These are phyloP conservation scores for Phoenicopterus ruber DNA, from an alignment of 2,113 vertebrate genomes.

Conservation along the genomic window DNA sequence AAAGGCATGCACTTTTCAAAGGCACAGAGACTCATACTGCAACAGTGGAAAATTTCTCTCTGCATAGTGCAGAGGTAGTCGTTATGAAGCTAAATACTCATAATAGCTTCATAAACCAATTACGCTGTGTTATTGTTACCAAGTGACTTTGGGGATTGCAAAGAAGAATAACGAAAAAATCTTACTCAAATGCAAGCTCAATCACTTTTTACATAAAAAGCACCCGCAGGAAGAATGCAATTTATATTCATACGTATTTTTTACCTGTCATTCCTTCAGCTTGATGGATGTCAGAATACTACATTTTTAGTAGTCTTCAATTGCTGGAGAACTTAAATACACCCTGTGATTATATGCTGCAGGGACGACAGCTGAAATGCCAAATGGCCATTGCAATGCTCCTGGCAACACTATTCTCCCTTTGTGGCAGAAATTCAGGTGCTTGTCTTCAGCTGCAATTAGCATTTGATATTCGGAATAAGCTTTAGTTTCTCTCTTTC, in stretches of 20 bases:
- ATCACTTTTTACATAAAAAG: conserved; percentile 40
- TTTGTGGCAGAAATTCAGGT: conserved; percentile 53
- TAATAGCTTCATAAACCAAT: conserved; percentile 30
- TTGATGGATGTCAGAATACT: conserved; percentile 47
- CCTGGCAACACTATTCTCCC: background rate
- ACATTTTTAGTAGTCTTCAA: conserved; percentile 53
- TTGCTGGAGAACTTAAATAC: conserved; percentile 50
- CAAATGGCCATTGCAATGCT: background rate
- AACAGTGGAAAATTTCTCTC: background rate
- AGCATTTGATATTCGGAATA: conserved; percentile 47
- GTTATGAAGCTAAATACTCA: background rate
- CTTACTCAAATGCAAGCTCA: background rate
- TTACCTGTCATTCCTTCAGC: conserved; percentile 48
- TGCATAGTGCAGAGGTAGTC: background rate
- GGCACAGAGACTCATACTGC: background rate
- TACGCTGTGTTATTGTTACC: background rate
- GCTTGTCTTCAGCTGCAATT: conserved; percentile 37
- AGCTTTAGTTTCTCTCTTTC: background rate
- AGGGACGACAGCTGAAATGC: conserved; percentile 35
- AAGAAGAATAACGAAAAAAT: background rate
- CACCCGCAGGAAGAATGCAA: background rate
- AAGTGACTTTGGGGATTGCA: background rate
- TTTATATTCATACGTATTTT: conserved; percentile 51
- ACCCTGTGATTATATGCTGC: conserved; percentile 49
- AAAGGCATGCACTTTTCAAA: background rate